Evolutionary conservation across 2,888 invertebrate genomes (phyloP), one percentile per base, ranked within the genome.

Genomic region (Nasonovia ribisnigri): DNA sequence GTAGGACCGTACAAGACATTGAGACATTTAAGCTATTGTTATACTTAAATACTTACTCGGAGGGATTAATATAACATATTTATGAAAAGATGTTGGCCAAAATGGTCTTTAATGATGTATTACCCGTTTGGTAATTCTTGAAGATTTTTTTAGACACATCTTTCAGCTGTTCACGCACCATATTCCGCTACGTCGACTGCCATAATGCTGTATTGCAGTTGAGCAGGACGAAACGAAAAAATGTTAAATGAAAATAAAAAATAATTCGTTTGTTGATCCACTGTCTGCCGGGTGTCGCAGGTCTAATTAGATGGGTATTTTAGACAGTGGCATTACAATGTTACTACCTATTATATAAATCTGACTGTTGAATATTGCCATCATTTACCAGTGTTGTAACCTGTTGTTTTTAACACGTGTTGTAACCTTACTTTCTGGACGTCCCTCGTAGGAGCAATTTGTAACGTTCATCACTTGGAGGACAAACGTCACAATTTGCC

Each of bases 221-320:
- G n/a, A 67, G 13, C 13, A 29, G 29, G n/a, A 67, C 29, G 4
- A 67, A n/a, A 4, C 13, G 13, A 67, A 67, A 67, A 67, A 67
- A 60, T 26, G 29, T 29, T 10, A 67, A 67, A 67, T n/a, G 13
- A 13, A 60, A 60, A 60, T 29, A 13, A 60, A n/a, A n/a, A 67
- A 16, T n/a, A n/a, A n/a, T n/a, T 16, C n/a, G 0, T n/a, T 16
- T 13, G 4, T n/a, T n/a, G n/a, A 5, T 16, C n/a, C 16, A 1
- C 13, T 67, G 13, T n/a, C n/a, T 16, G 13, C 4, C 67, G 3
- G 67, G 4, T n/a, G n/a, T 67, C 67, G 4, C n/a, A 67, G 67
- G n/a, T 67, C n/a, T 67, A 2, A 67, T 16, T n/a, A n/a, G 67
- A 67, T n/a, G 16, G n/a, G 16, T 67, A n/a, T 5, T 67, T n/a